Percentiles rank a stretch among this genome's conserved stretches.
phyloP scores from a whole-genome alignment of 2,888 invertebrate genomes.

The Arge pagana region DNA sequence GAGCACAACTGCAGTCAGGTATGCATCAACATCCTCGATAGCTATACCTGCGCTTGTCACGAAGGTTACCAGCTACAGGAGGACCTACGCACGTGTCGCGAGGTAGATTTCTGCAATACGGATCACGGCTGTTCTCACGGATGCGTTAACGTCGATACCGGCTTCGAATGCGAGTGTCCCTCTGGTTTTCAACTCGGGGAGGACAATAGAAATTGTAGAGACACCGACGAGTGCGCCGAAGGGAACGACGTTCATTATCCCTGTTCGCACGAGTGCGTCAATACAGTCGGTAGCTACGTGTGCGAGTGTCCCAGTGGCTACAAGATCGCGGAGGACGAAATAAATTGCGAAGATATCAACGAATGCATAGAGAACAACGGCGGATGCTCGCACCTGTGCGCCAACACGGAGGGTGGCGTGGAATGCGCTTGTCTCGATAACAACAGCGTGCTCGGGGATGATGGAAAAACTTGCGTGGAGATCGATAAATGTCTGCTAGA shows the following conservation, averaged over 20 bases:
- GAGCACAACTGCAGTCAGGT: constrained; percentile 49
- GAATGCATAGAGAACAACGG: constrained; percentile 60
- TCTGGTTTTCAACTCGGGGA: constrained; percentile 49
- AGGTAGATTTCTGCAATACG: constrained; percentile 27
- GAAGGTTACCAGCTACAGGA: constrained; percentile 54
- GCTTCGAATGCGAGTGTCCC: constrained; percentile 61
- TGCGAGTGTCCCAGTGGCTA: constrained; percentile 66
- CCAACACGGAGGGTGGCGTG: constrained; percentile 49
- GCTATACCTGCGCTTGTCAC: constrained; percentile 46
- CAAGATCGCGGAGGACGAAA: constrained; percentile 50
- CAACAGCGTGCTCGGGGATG: constrained; percentile 57
- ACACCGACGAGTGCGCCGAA: constrained; percentile 60
- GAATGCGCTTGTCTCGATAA: constrained; percentile 58
- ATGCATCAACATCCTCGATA: constrained; percentile 43
- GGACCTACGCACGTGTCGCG: constrained; percentile 34
- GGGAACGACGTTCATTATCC: constrained; percentile 46
- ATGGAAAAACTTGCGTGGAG: constrained; percentile 54
- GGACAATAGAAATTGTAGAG: constrained; percentile 48
- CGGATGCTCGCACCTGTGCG: constrained; percentile 62
- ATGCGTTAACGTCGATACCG: constrained; percentile 61
- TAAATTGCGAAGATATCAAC: constrained; percentile 48
- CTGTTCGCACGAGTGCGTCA: constrained; percentile 62
- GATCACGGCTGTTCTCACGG: constrained; percentile 58
- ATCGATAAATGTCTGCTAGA: constrained; percentile 62
- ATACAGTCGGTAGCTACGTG: constrained; percentile 65